Base-by-base conservation (phyloP, 2,888 invertebrate species). In the Ceriagrion tenellum region DNA sequence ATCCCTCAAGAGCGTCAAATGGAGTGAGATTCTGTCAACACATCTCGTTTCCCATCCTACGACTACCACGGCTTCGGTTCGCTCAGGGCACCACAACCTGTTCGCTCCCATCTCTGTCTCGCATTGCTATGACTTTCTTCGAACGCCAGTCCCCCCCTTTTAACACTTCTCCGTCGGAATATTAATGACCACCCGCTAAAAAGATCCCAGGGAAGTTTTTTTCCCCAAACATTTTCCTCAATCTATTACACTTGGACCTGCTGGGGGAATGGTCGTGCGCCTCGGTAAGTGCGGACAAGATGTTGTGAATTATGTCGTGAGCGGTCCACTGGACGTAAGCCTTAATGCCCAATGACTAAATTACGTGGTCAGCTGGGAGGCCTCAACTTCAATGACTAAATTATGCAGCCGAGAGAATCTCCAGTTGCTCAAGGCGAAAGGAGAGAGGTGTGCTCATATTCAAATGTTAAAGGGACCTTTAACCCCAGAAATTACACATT, bases 1-100 rank as follows among this genome's bases (percentile, higher is more conserved):
- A 81, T 81, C 35, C 35, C 81, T 30, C 35, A 81, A 23, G 69
- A 69, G 69, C 69, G 63, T 23, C 69, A 69, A 69, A 81, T 81
- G 81, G 35, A 35, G 81, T 81, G 81, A 35, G 35, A 81, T 30
- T 13, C 81, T 81, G 81, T 81, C 81, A 81, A 81, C 81, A 81
- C 81, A 35, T 81, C 16, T 81, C 81, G 81, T 81, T 81, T 3
- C 35, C 81, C 81, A 23, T 81, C 81, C 81, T 81, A 23, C 81
- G 8, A 18, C 16, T 16, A 6, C 35, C 10, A 13, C 13, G 81
- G 81, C 30, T 47, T 47, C 47, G 47, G 47, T 47, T 16, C 35
- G 81, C n/a, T 81, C 35, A 16, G 10, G 81, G 35, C 81, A 18
- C 35, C 81, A 3, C 81, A 35, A 35, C 81, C 35, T 81, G 81